Conservation (phyloP, 2,888 invertebrate genomes). For the Epirrita christyi region DNA sequence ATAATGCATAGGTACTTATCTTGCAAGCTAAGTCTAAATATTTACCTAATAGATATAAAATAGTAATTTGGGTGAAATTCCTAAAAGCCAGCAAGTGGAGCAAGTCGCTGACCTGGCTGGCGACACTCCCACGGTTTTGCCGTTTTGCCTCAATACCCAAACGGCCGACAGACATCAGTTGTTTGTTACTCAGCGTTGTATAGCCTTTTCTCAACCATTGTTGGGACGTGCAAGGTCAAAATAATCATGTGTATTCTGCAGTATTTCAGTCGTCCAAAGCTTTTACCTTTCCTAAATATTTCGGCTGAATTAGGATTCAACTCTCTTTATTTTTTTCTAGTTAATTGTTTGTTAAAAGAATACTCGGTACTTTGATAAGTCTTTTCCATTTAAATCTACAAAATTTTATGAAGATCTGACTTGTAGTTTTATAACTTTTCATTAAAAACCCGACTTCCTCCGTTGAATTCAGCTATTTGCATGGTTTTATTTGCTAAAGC, state of each 20-base stretch:
- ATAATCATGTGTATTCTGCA: slow-evolving; percentile 13
- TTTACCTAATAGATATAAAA: slow-evolving; percentile 12
- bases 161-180: slow-evolving; percentile 13
- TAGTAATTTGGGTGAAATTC: slow-evolving; percentile 47
- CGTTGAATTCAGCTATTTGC: no score
- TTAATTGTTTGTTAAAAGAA: no score
- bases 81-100: slow-evolving; percentile 47
- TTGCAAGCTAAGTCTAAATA: neutral
- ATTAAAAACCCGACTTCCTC: no score
- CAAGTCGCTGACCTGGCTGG: slow-evolving; percentile 51
- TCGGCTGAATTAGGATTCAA: no score
- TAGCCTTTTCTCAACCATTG: slow-evolving; percentile 48
- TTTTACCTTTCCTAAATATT: no score
- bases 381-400: no score
- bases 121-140: slow-evolving; percentile 63
- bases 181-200: slow-evolving; percentile 6
- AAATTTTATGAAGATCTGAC: no score
- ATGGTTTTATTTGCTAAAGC: no score
- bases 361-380: no score
- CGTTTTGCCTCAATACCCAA: slow-evolving; percentile 21
- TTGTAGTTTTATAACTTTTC: no score
- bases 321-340: no score
- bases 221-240: slow-evolving; percentile 30
- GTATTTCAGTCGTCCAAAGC: no score
- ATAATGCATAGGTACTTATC: neutral